A percentile compares a stretch with the other conserved stretches of the same genome.
Evolutionary conservation across 2,888 invertebrate species (phyloP).

Genomic region (Eilema caniola): DNA sequence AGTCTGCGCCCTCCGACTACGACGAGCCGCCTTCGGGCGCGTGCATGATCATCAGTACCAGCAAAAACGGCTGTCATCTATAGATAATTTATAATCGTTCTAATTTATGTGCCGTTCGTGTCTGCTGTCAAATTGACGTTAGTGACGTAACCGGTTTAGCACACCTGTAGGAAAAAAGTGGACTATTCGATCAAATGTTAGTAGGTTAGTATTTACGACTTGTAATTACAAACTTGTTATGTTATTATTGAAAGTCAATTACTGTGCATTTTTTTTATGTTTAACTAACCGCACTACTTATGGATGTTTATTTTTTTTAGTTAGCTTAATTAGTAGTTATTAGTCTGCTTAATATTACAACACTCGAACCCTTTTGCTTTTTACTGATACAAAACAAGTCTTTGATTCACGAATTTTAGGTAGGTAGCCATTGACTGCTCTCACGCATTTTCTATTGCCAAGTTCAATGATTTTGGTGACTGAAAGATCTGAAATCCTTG

Average conservation of each 20-base stretch:
- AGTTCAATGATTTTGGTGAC: background rate
- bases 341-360: constrained; percentile 9
- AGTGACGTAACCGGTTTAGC: constrained; percentile 62
- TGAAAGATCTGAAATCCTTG: background rate
- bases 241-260: constrained; percentile 43
- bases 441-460: background rate
- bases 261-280: constrained; percentile 39
- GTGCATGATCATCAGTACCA: constrained; percentile 11
- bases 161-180: constrained; percentile 61
- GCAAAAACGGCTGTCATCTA: constrained; percentile 28
- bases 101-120: constrained; percentile 60
- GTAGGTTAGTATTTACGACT: constrained; percentile 49
- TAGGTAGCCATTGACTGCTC: background rate
- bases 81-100: constrained; percentile 40
- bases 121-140: constrained; percentile 70
- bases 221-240: constrained; percentile 46
- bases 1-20: no score
- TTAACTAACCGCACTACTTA: constrained; percentile 32
- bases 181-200: constrained; percentile 57
- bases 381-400: background rate
- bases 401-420: background rate
- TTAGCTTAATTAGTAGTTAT: constrained; percentile 32
- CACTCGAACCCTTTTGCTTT: background rate
- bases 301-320: constrained; percentile 39
- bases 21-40: no score